phyloP scores from a whole-genome alignment of 2,113 vertebrate genomes.

The Phodopus roborovskii region DNA sequence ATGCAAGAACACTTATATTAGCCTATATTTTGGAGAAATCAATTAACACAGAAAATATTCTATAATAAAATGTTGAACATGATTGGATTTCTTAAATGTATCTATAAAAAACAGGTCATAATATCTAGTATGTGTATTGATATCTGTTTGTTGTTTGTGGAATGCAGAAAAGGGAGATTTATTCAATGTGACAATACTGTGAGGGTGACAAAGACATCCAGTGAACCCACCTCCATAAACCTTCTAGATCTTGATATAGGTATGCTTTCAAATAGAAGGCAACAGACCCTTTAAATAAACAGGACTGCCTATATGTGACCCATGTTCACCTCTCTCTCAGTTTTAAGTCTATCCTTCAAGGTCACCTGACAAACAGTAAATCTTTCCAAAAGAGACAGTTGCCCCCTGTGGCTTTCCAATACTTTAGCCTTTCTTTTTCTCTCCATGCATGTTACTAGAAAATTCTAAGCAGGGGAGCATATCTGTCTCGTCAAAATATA shows the following conservation, averaged over 20 bases:
- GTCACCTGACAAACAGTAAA: background rate
- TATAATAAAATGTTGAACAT: background rate
- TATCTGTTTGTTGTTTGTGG: too few species aligned
- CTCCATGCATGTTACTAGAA: background rate
- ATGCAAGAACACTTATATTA: background rate
- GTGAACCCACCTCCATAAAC: too few species aligned
- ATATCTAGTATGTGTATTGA: background rate
- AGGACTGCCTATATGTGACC: background rate
- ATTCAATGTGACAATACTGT: background rate
- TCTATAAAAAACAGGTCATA: background rate
- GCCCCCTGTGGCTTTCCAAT: background rate
- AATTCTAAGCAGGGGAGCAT: background rate
- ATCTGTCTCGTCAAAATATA: background rate
- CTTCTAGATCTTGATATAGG: too few species aligned
- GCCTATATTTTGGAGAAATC: background rate
- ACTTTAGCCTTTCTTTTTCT: fast-evolving
- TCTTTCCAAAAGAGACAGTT: background rate
- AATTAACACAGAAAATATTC: background rate
- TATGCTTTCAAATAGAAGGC: background rate
- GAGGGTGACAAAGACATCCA: background rate
- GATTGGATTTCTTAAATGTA: background rate
- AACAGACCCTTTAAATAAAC: background rate
- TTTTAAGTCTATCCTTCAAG: background rate
- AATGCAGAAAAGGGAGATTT: background rate
- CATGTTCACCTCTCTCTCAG: too few species aligned